Conservation (phyloP, 2,113 vertebrate species). For the Gnathonemus echidnorhynchus region DNA sequence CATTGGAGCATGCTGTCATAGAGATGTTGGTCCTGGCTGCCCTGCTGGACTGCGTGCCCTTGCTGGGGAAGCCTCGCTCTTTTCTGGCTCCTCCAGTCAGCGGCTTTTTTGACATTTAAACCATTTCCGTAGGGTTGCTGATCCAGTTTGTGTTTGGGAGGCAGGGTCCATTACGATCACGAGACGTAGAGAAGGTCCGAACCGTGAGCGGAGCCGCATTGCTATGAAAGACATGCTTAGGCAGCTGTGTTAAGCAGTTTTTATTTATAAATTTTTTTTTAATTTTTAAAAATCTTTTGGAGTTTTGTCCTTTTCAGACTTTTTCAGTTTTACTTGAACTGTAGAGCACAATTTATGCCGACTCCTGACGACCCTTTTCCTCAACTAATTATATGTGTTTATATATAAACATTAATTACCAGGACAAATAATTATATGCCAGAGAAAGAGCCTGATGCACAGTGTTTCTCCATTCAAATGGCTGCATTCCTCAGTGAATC, state of each 20-base stretch:
- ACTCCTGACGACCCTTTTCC: background rate
- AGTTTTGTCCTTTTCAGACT: background rate
- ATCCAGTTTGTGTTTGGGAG: background rate
- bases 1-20: background rate
- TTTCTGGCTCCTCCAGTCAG: background rate
- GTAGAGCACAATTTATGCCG: background rate
- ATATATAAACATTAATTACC: constrained; percentile 21
- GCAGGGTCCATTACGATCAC: background rate
- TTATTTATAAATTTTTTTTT: background rate
- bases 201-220: background rate
- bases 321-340: background rate
- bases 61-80: background rate
- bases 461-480: background rate
- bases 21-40: background rate
- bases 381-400: background rate
- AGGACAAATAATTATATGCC: background rate
- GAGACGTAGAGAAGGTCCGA: background rate
- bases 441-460: background rate
- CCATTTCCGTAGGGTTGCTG: background rate
- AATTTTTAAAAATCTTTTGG: background rate
- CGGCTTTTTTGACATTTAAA: background rate
- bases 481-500: background rate
- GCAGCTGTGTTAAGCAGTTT: background rate
- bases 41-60: background rate
- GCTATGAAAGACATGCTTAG: background rate